These are phyloP conservation scores for Clarias pachynema DNA, from an alignment of 2,797 vertebrate genomes.

Conservation along the genomic window DNA sequence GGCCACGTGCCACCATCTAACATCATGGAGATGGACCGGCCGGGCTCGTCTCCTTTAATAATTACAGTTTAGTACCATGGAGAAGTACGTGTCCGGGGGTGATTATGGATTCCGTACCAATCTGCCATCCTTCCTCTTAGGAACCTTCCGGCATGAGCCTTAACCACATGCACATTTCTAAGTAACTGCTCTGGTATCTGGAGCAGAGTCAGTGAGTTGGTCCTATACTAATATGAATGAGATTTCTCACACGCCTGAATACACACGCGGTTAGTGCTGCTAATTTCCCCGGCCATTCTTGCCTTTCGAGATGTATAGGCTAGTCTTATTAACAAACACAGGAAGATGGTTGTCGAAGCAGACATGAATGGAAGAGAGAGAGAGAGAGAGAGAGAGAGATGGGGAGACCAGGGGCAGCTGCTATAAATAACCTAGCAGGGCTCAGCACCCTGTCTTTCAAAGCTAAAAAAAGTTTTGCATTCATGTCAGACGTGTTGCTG, in stretches of 20 bases:
- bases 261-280: background rate
- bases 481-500: background rate
- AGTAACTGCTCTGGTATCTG: background rate
- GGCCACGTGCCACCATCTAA: background rate
- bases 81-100: background rate
- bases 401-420: background rate
- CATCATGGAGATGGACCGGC: background rate
- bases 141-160: background rate
- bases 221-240: background rate
- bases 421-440: background rate
- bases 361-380: slow-evolving; percentile 31
- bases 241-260: background rate
- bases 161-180: too few species aligned
- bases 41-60: background rate
- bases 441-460: background rate
- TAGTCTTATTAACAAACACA: slow-evolving; percentile 9
- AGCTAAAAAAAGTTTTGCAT: background rate
- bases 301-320: background rate
- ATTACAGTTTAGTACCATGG: slow-evolving; percentile 2
- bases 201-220: background rate
- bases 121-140: background rate
- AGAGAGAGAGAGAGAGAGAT: slow-evolving; percentile 43
- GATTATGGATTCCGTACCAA: background rate
- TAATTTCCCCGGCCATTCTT: background rate
- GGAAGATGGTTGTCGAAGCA: background rate